Conservation (phyloP, 2,113 vertebrate genomes). For the Furnarius figulus region DNA sequence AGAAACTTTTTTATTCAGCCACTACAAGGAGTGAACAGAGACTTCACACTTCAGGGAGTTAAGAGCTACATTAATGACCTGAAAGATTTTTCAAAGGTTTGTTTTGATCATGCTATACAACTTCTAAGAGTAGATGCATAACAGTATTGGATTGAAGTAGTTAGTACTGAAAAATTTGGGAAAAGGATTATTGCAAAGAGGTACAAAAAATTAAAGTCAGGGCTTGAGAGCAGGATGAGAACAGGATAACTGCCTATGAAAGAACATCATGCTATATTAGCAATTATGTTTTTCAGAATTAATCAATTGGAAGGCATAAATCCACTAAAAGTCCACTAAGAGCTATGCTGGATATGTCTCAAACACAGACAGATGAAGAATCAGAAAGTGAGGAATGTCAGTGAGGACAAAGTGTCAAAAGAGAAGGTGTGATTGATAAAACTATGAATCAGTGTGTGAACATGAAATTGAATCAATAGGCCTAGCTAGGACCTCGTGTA, state of each 20-base stretch:
- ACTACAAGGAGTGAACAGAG: background rate
- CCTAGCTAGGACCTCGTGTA: background rate
- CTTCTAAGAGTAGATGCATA: background rate
- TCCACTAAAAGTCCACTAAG: background rate
- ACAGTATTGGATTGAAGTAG: background rate
- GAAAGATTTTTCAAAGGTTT: background rate
- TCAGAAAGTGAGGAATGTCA: background rate
- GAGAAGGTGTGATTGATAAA: background rate
- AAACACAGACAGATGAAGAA: background rate
- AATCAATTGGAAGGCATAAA: background rate
- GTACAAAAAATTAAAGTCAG: background rate
- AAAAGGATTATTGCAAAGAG: background rate
- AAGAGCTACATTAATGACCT: background rate
- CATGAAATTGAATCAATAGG: background rate
- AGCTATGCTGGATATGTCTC: background rate
- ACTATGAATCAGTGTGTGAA: background rate
- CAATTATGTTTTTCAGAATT: background rate
- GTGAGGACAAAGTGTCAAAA: background rate
- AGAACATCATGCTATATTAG: background rate
- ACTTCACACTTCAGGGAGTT: background rate
- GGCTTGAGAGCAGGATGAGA: background rate
- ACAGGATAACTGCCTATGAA: background rate
- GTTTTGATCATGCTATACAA: background rate
- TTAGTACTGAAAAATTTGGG: background rate
- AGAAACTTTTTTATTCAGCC: background rate